Conservation (phyloP, 2,888 invertebrate genomes). For the Stenurella melanura region DNA sequence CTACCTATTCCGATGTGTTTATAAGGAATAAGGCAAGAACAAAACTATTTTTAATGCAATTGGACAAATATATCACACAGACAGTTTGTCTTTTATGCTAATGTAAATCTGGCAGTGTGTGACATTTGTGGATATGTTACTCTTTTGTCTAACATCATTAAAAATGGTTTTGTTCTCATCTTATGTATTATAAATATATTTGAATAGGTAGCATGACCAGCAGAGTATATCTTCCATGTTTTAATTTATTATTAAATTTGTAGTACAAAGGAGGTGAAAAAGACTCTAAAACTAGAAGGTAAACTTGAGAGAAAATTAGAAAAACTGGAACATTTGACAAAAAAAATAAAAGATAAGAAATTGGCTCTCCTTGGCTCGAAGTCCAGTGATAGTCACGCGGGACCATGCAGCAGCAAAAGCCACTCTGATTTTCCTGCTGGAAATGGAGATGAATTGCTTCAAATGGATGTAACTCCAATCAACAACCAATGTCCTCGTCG, state of each 20-base stretch:
- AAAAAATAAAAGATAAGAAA: slow-evolving; percentile 71
- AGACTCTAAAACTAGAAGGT: slow-evolving; percentile 65
- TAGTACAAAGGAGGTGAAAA: slow-evolving; percentile 56
- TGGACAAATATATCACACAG: too few relatives aligned
- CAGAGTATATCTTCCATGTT: neutral
- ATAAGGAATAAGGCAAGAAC: too few relatives aligned
- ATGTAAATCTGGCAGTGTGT: too few relatives aligned
- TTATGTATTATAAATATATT: too few relatives aligned
- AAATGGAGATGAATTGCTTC: slow-evolving; percentile 43
- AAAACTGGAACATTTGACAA: slow-evolving; percentile 71
- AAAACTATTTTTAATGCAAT: too few relatives aligned
- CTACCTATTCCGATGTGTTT: too few relatives aligned
- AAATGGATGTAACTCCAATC: slow-evolving; percentile 59
- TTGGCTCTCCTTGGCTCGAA: slow-evolving; percentile 62
- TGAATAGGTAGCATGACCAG: too few relatives aligned
- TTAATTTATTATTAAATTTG: slow-evolving; percentile 8
- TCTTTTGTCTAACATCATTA: too few relatives aligned
- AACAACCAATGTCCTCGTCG: slow-evolving; percentile 57
- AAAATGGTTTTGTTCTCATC: too few relatives aligned
- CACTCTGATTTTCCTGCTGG: slow-evolving; percentile 29
- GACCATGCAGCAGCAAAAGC: slow-evolving; percentile 37
- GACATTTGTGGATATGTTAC: too few relatives aligned
- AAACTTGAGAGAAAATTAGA: slow-evolving; percentile 70
- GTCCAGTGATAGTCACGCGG: slow-evolving; percentile 60
- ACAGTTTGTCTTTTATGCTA: too few relatives aligned